phyloP scores from a whole-genome alignment of 2,888 invertebrate genomes.

The Macrosiphum euphorbiae region DNA sequence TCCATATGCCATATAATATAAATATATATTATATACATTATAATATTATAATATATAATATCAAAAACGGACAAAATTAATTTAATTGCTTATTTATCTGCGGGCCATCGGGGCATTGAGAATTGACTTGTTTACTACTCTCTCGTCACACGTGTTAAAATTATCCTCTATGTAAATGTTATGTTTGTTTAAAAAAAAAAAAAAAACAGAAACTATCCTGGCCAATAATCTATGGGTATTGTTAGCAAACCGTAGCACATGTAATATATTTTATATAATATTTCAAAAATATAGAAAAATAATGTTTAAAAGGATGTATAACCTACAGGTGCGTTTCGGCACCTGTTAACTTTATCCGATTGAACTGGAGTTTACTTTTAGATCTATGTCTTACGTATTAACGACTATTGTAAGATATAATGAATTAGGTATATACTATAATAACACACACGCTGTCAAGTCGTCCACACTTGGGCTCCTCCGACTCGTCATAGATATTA shows the following conservation, averaged over 20 bases:
- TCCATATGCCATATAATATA: not conserved
- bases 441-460: not conserved
- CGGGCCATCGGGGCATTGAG: slow-evolving; percentile 10
- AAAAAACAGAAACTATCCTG: not conserved
- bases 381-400: not conserved
- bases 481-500: not conserved
- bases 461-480: too few relatives aligned
- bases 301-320: not conserved
- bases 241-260: not conserved
- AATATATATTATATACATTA: too few relatives aligned
- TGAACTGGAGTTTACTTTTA: not conserved
- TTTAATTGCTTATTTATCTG: slow-evolving; percentile 35
- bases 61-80: not conserved
- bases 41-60: not conserved
- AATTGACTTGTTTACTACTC: slow-evolving; percentile 36
- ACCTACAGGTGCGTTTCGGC: not conserved
- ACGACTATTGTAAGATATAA: not conserved
- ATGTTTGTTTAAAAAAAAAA: not conserved
- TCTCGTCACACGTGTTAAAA: not conserved
- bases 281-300: not conserved
- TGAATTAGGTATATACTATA: not conserved
- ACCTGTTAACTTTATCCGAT: not conserved
- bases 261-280: not conserved
- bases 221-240: not conserved
- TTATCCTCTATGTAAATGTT: not conserved